Percentiles rank a stretch among this genome's conserved stretches.
Evolutionary conservation across 1,140 invertebrate species (phyloP).

Genomic region (Brachionus sp.): DNA sequence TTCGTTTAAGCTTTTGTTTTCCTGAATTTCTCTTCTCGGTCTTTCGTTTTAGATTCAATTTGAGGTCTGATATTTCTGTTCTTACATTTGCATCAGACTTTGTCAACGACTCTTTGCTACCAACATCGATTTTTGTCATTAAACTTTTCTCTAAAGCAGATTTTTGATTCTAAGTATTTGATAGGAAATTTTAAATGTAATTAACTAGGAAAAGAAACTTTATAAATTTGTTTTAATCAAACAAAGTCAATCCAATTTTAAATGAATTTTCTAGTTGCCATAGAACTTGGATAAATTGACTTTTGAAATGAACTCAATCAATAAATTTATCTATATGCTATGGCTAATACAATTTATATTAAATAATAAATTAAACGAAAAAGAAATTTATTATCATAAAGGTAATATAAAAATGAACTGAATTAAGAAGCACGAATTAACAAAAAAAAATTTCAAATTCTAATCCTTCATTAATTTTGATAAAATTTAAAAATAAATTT

Average conservation of each 20-base stretch:
- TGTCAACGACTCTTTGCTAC: not conserved
- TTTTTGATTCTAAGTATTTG: not conserved
- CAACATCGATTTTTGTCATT: not conserved
- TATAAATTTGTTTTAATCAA: not conserved
- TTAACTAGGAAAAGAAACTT: not conserved
- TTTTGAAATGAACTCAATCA: not conserved
- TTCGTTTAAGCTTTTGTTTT: conserved; percentile 10
- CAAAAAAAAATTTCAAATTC: not conserved
- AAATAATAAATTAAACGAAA: no score
- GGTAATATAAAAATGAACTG: not conserved
- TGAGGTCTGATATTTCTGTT: not conserved
- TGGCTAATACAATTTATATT: not conserved
- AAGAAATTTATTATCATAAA: not conserved
- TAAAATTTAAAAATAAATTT: not conserved
- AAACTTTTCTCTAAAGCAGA: not conserved
- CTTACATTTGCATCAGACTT: not conserved
- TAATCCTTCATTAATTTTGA: not conserved
- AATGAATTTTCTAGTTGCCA: not conserved
- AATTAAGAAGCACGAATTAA: not conserved
- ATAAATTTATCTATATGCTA: not conserved
- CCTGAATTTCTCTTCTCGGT: not conserved
- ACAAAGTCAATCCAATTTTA: not conserved
- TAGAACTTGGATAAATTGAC: not conserved
- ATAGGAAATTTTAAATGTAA: not conserved
- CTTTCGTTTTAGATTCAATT: not conserved